Conservation (phyloP, 2,888 invertebrate species). For the Nomada ferruginata region DNA sequence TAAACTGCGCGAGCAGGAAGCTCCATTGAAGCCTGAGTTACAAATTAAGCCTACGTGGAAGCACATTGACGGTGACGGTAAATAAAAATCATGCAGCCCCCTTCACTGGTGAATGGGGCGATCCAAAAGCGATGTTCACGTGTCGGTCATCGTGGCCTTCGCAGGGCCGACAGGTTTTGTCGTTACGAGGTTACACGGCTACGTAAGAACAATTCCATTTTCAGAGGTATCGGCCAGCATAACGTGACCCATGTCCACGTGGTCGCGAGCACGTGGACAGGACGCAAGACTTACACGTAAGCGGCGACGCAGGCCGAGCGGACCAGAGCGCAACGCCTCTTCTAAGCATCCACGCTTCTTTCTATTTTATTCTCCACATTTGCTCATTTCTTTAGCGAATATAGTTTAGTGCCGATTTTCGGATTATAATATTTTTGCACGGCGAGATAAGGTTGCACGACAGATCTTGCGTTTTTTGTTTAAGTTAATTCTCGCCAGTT, state of each 20-base stretch:
- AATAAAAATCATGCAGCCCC: background rate
- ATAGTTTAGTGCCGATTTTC: background rate
- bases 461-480: too few species aligned
- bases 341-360: background rate
- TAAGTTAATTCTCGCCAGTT: too few species aligned
- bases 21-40: too few species aligned
- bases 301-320: constrained; percentile 1
- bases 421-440: too few species aligned
- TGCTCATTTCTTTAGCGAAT: background rate
- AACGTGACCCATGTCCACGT: constrained; percentile 68
- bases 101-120: background rate
- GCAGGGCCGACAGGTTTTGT: constrained; percentile 21
- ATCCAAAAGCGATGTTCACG: constrained; percentile 53
- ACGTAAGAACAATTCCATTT: constrained; percentile 64
- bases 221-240: constrained; percentile 43
- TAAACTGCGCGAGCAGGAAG: too few species aligned
- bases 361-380: background rate
- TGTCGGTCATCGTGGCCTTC: constrained; percentile 46
- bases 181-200: constrained; percentile 44
- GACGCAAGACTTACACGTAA: constrained; percentile 64
- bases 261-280: constrained; percentile 63
- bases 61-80: background rate
- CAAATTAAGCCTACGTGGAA: too few species aligned
- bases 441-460: too few species aligned
- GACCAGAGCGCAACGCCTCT: constrained; percentile 1